Percentiles rank a stretch among this genome's conserved stretches.
phyloP scores from a whole-genome alignment of 1,140 invertebrate species.

The Tetragnatha versicolor region DNA sequence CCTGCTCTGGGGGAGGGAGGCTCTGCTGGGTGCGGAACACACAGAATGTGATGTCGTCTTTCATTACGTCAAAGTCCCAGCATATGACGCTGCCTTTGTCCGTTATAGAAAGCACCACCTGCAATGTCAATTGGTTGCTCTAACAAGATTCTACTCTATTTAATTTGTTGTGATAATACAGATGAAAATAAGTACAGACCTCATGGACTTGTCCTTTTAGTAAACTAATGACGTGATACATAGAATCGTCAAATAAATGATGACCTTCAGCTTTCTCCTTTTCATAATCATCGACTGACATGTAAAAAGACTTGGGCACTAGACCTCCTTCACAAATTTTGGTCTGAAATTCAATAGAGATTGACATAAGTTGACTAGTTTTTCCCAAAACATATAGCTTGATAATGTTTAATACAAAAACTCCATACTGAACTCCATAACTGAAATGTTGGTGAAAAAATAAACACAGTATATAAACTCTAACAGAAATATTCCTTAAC shows the following conservation, averaged over 20 bases:
- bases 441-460: too few species aligned
- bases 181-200: constrained; percentile 64
- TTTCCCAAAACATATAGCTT: too few species aligned
- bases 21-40: constrained; percentile 70
- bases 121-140: too few species aligned
- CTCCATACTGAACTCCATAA: too few species aligned
- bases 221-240: constrained; percentile 75
- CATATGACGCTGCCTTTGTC: constrained; percentile 90
- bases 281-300: constrained; percentile 74
- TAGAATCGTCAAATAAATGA: constrained; percentile 73
- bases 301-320: constrained; percentile 88
- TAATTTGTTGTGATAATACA: not conserved
- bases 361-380: too few species aligned
- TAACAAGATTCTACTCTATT: too few species aligned
- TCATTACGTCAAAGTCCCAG: constrained; percentile 96
- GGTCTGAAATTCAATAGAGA: constrained; percentile 72
- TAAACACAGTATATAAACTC: too few species aligned
- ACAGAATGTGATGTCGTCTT: constrained; percentile 86
- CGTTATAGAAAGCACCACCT: constrained; percentile 76
- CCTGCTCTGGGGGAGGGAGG: constrained; percentile 45
- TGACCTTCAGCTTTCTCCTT: constrained; percentile 68
- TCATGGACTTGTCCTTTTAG: constrained; percentile 80
- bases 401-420: too few species aligned
- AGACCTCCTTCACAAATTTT: constrained; percentile 85
- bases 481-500: too few species aligned